Base-by-base conservation (phyloP, 2,797 vertebrate species). In the Esox masquinongy region DNA sequence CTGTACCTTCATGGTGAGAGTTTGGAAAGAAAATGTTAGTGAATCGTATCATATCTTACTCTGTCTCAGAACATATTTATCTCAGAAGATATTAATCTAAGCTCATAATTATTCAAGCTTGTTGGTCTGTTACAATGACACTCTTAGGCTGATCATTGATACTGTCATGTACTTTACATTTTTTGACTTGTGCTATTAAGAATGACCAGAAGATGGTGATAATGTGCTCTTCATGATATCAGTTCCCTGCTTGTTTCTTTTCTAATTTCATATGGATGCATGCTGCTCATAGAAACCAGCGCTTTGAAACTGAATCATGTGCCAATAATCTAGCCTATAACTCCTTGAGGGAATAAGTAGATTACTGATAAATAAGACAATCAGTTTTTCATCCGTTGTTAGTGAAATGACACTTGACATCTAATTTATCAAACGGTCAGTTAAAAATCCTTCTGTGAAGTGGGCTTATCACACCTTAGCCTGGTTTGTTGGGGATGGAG, bases 161-260 rank as follows among this genome's bases (percentile, higher is more conserved):
- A 22, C 26, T 3, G 31, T 72, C 8, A 22, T 11, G 22, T 17
- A 36, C 29, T 15, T 11, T 4, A 22, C 8, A 14, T 2, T 59
- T 12, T 14, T 31, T n/a, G 2, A 66, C 26, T 64, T 66, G 64
- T 34, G n/a, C 3, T 59, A 17, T 61, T 24, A 19, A 19, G 22
- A 39, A 59, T 72, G 17, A 39, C 71, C 71, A 72, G 71, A 8
- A 59, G 71, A 59, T 72, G 71, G 71, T 16, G 53, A 1, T 72
- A 34, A 19, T 5, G 71, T 19, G 71, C 31, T 72, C 19, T 59
- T 29, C 2, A 39, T 72, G 29, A 59, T n/a, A 7, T 56, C 17
- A n/a, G 5, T 14, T n/a, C 19, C n/a, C 51, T n/a, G 51, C 19
- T 19, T 7, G 51, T 7, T 56, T 56, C 7, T 11, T 15, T 56